These are phyloP conservation scores for Phrynosoma platyrhinos DNA, from an alignment of 2,113 vertebrate genomes.

Conservation along the genomic window DNA sequence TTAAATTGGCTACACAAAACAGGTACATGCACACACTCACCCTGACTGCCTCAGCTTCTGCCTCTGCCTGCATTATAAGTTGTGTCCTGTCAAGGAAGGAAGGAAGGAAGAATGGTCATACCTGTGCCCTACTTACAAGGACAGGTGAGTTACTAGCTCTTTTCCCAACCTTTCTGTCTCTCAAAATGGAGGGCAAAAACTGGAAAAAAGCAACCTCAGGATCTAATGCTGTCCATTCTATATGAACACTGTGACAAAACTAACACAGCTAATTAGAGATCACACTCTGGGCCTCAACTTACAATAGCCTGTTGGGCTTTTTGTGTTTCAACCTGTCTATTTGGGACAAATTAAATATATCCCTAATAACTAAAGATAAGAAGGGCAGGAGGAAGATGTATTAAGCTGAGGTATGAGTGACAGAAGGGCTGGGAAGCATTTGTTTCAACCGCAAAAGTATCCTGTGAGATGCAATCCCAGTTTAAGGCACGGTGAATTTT, in stretches of 20 bases:
- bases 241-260: neutral
- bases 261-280: neutral
- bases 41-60: constrained; percentile 86
- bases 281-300: neutral
- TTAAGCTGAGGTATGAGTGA: no score
- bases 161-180: neutral
- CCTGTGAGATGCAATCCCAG: no score
- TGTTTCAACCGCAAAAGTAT: no score
- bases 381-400: no score
- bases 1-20: neutral
- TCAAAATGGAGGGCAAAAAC: neutral
- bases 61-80: constrained; percentile 92
- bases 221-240: no score
- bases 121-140: neutral
- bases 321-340: no score
- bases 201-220: neutral
- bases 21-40: constrained; percentile 74
- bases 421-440: no score
- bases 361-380: no score
- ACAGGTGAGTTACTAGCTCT: neutral
- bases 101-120: neutral
- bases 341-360: no score
- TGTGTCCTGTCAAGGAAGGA: constrained; percentile 74
- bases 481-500: no score
- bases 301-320: no score